A percentile compares a stretch with the other conserved stretches of the same genome.
These are phyloP conservation scores for Forbesichthys papilliferus DNA, from an alignment of 2,113 vertebrate species.

Conservation along the genomic window DNA sequence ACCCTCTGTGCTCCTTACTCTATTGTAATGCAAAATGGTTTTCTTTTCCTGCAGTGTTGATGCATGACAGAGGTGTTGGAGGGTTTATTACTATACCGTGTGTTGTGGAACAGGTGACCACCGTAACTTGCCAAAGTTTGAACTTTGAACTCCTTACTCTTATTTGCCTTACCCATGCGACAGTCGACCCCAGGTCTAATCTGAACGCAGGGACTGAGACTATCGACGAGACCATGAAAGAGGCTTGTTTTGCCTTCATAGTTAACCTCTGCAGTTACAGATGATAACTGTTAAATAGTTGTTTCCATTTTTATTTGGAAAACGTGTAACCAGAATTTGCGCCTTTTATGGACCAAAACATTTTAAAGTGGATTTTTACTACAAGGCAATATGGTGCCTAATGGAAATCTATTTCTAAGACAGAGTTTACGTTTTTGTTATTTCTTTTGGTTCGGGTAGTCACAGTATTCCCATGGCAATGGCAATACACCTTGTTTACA, in stretches of 20 bases:
- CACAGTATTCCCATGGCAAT: conserved; percentile 58
- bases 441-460: conserved; percentile 52
- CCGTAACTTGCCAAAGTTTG: conserved; percentile 78
- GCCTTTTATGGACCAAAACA: conserved; percentile 72
- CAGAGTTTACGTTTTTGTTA: conserved; percentile 26
- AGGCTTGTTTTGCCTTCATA: conserved; percentile 19
- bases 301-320: conserved; percentile 33
- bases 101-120: conserved; percentile 42
- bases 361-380: conserved; percentile 20
- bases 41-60: conserved; percentile 50
- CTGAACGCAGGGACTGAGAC: conserved; percentile 4
- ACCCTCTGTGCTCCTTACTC: conserved; percentile 48
- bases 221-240: neutral
- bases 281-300: conserved; percentile 55
- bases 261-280: conserved; percentile 41
- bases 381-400: too few species aligned
- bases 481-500: conserved; percentile 60
- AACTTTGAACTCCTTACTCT: conserved; percentile 53
- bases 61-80: conserved; percentile 62
- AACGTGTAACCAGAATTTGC: conserved; percentile 25
- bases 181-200: conserved; percentile 30
- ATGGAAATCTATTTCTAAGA: neutral
- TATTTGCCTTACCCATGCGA: conserved; percentile 64
- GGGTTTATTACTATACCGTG: conserved; percentile 14
- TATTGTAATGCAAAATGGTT: conserved; percentile 15